Base-by-base conservation (phyloP, 1,140 invertebrate species). In the Sesamia nonagrioides region DNA sequence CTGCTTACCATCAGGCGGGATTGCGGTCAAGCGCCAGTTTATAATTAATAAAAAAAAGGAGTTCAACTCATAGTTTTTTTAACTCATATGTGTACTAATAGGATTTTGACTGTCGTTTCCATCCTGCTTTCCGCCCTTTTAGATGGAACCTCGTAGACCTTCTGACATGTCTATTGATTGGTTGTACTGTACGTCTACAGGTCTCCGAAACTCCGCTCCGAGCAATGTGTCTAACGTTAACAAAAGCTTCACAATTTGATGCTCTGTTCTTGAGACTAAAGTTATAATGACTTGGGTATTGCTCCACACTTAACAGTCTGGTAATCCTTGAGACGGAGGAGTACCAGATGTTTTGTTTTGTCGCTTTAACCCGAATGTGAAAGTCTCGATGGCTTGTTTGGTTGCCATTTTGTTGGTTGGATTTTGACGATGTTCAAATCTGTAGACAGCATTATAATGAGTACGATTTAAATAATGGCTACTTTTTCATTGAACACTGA, bases 161-260 rank as follows among this genome's bases (percentile, higher is more conserved):
- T 63, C 60, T 66, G 17, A 66, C 11, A 1, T 6, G 9, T 9
- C n/a, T 21, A 5, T 40, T 2, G 2, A 18, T 66, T 42, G 8
- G 8, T 66, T 66, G 58, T 27, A 56, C 45, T 6, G 45, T 50
- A 60, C 61, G 42, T 66, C 61, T 8, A 66, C 61, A 17, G 37
- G 35, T 63, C 3, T 40, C 17, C 33, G 37, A 42, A 74, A 74
- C 52, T 74, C 11, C 71, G 52, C 71, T 74, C 54, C 35, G 18
- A 58, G 71, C 71, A 74, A 74, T 74, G 71, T 74, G 71, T 74
- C 71, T 74, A 60, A 60, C 71, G 71, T 74, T 74, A 69, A 58
- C 71, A 74, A 74, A 74, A 74, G 71, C 71, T 69, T 33, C 40
- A 17, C 60, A 69, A 42, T 69, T 50, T 48, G 66, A 69, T 48